These are phyloP conservation scores for Tringa solitaria DNA, from an alignment of 2,113 vertebrate genomes.

Conservation along the genomic window DNA sequence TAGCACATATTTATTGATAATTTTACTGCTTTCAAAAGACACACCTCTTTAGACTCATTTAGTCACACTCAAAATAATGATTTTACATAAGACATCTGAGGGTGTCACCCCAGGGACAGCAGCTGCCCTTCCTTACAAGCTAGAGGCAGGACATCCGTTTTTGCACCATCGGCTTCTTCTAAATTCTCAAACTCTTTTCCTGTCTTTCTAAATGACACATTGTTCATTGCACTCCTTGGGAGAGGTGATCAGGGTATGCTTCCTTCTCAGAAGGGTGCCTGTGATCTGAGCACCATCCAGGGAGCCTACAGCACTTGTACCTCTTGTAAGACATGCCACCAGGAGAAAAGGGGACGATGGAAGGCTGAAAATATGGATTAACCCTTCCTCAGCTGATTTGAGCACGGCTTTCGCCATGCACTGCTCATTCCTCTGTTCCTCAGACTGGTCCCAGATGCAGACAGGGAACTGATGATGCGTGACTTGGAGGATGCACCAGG, in stretches of 20 bases:
- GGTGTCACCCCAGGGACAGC: neutral
- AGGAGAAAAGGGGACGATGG: neutral
- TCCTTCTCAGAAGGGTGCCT: neutral
- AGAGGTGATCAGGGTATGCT: neutral
- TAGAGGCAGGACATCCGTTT: neutral
- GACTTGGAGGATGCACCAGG: neutral
- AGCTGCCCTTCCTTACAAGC: neutral
- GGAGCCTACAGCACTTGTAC: neutral
- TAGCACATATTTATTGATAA: neutral
- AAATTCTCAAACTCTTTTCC: neutral
- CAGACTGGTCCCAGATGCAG: neutral
- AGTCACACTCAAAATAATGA: neutral
- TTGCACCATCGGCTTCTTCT: neutral
- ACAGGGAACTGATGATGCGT: fast-evolving
- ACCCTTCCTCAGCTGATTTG: neutral
- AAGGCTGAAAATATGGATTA: neutral
- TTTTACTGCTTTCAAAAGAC: neutral
- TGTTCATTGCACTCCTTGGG: neutral
- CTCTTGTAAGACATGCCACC: neutral
- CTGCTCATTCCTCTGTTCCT: neutral
- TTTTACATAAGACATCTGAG: neutral
- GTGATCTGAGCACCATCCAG: neutral
- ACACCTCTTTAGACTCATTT: neutral
- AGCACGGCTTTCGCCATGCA: fast-evolving
- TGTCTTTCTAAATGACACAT: neutral